Percentiles rank a stretch among this genome's conserved stretches.
Evolutionary conservation across 2,888 invertebrate genomes (phyloP).

Genomic region (Metalampra italica): DNA sequence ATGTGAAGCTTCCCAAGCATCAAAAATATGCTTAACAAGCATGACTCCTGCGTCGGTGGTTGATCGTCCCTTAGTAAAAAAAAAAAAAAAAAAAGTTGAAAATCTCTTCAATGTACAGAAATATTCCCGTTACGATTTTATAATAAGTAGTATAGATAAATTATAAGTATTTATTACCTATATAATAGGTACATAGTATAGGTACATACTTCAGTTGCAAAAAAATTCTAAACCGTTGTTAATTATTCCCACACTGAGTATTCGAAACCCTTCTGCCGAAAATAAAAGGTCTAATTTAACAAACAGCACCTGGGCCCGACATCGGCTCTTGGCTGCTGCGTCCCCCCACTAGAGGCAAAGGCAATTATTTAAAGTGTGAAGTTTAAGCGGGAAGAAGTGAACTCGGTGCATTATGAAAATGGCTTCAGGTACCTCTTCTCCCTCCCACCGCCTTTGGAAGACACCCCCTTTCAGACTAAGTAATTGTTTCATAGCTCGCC

Average conservation of each 20-base stretch:
- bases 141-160: background rate
- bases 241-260: background rate
- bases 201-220: background rate
- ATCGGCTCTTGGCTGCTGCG: constrained; percentile 12
- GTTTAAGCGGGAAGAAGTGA: constrained; percentile 37
- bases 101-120: no score
- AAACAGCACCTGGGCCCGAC: constrained; percentile 18
- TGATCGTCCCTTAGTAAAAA: no score
- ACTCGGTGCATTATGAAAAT: constrained; percentile 56
- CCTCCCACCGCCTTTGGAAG: constrained; percentile 15
- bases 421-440: constrained; percentile 27
- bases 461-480: constrained; percentile 25
- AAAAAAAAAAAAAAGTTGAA: no score
- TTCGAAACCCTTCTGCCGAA: background rate
- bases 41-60: no score
- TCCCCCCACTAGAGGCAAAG: constrained; percentile 10
- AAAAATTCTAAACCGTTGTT: background rate
- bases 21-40: no score
- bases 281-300: constrained; percentile 1
- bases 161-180: no score
- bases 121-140: no score
- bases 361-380: constrained; percentile 57
- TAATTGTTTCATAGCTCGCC: constrained; percentile 35
- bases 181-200: background rate
- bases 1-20: no score